These are phyloP conservation scores for Paracentrotus lividus DNA, from an alignment of 53 echinoderm and acorn worm genomes.

Conservation along the genomic window DNA sequence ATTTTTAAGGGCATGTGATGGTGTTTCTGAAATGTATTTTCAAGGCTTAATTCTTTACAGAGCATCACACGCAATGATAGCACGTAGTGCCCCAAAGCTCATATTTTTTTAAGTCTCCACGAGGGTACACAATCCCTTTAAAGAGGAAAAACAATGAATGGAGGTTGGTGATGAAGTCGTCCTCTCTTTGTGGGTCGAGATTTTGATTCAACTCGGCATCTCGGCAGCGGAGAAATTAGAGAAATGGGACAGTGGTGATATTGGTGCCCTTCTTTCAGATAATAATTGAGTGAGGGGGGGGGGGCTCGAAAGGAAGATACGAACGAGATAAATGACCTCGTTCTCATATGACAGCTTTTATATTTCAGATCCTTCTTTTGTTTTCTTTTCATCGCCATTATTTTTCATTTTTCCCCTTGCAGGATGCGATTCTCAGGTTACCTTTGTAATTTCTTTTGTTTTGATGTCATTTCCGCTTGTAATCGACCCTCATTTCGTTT, in stretches of 20 bases:
- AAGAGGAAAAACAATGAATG: conserved; percentile 4
- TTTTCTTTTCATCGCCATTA: conserved; percentile 43
- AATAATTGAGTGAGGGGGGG: not conserved
- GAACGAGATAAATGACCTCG: conserved; percentile 14
- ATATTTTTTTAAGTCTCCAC: no score
- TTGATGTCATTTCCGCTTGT: conserved; percentile 3
- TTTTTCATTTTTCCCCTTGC: conserved; percentile 7
- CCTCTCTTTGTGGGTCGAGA: conserved; percentile 1
- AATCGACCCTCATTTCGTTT: not conserved
- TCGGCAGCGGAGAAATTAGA: conserved; percentile 42
- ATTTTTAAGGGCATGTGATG: no score
- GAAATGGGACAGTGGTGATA: conserved; percentile 34
- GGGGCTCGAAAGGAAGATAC: not conserved
- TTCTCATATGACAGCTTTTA: not conserved
- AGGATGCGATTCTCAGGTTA: not conserved
- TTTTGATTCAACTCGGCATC: conserved; percentile 35
- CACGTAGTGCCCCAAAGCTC: no score
- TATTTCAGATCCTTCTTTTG: conserved; percentile 21
- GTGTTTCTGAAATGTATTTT: no score
- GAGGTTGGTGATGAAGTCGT: conserved; percentile 20
- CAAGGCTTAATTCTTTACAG: no score
- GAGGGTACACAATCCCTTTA: no score
- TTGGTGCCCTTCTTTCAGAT: conserved; percentile 6
- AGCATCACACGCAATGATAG: no score
- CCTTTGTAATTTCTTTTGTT: conserved; percentile 10